Conservation (phyloP, 2,113 vertebrate genomes). For the Ptilonorhynchus violaceus region DNA sequence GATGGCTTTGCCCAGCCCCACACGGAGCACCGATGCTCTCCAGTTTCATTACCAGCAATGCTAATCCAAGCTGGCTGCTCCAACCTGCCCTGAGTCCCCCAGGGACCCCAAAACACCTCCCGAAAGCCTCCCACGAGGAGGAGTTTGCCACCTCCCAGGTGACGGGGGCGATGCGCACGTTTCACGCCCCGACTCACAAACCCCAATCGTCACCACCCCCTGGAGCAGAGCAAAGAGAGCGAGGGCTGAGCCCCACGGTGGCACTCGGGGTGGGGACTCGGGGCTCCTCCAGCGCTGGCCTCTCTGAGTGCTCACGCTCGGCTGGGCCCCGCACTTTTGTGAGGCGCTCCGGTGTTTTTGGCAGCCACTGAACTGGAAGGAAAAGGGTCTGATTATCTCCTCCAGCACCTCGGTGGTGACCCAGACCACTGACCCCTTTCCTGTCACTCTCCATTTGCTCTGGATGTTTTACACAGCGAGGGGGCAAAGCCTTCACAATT, state of each 20-base stretch:
- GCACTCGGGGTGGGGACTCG: fast-evolving
- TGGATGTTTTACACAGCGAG: slow-evolving; percentile 23
- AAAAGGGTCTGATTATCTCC: slow-evolving; percentile 58
- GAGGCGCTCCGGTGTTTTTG: not conserved
- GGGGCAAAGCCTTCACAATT: not conserved
- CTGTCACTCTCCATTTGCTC: slow-evolving; percentile 54
- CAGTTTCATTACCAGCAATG: not conserved
- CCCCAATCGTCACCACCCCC: fast-evolving
- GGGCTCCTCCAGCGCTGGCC: not conserved
- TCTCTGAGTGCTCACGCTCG: not conserved
- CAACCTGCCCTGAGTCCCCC: fast-evolving
- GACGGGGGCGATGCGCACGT: fast-evolving
- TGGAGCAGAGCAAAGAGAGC: fast-evolving
- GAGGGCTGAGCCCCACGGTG: fast-evolving
- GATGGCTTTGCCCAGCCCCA: not conserved
- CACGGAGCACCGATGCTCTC: not conserved
- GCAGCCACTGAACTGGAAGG: slow-evolving; percentile 43
- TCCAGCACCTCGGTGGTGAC: slow-evolving; percentile 36
- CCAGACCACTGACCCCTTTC: slow-evolving; percentile 41
- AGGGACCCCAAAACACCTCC: not conserved
- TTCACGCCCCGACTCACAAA: fast-evolving
- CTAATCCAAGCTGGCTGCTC: not conserved
- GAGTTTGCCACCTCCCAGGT: not conserved
- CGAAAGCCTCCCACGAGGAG: not conserved
- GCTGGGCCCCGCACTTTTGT: not conserved